These are phyloP conservation scores for Eulemur mongoz DNA, from an alignment of 2,797 vertebrate genomes.

Conservation along the genomic window DNA sequence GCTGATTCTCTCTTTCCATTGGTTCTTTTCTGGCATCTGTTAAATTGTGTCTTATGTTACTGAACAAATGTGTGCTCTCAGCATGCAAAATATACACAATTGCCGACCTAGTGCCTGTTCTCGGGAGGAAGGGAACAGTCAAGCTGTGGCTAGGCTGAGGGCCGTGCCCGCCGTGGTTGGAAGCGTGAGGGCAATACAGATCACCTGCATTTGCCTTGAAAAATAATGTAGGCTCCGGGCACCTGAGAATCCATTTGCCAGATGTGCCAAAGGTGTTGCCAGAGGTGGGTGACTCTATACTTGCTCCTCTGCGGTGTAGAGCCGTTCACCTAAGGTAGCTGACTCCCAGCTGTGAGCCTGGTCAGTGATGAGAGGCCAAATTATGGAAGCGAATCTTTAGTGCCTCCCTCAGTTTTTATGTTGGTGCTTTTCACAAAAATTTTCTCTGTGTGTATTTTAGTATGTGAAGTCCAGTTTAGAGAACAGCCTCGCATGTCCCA, in stretches of 20 bases:
- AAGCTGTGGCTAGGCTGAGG: background rate
- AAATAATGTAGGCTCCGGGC: background rate
- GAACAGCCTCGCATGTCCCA: background rate
- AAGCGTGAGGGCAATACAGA: background rate
- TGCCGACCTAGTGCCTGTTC: background rate
- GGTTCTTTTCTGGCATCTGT: background rate
- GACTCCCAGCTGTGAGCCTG: background rate
- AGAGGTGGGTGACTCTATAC: background rate
- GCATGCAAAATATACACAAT: background rate
- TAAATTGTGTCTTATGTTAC: background rate
- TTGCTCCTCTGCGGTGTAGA: background rate
- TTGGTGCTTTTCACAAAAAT: background rate
- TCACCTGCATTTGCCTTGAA: background rate
- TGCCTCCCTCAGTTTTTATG: background rate
- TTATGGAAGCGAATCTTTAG: background rate
- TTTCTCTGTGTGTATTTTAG: constrained; percentile 18
- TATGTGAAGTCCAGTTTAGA: constrained; percentile 17
- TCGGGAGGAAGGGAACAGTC: background rate
- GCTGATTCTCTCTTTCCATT: background rate
- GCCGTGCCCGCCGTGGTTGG: background rate
- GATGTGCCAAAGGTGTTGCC: background rate
- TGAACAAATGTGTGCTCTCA: constrained; percentile 32
- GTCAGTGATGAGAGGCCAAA: background rate
- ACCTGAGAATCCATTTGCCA: background rate
- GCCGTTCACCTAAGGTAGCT: background rate